Conservation (phyloP, 2,888 invertebrate genomes). For the Andrena minutula region DNA sequence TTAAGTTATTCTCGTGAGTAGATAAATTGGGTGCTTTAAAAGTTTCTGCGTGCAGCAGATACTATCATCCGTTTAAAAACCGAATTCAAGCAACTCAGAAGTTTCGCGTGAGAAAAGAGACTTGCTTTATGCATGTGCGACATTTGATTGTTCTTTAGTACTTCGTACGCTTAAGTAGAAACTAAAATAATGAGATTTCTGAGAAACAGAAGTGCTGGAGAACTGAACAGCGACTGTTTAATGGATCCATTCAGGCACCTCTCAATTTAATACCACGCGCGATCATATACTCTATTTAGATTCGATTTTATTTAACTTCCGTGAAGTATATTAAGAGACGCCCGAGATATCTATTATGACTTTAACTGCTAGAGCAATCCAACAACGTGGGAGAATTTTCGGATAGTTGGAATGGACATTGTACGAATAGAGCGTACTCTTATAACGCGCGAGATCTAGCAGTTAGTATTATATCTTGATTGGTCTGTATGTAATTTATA, state of each 20-base stretch:
- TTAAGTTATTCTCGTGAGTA: conserved; percentile 37
- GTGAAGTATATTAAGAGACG: conserved; percentile 27
- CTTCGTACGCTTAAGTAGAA: not conserved
- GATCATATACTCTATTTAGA: conserved; percentile 31
- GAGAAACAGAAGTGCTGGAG: too few relatives aligned
- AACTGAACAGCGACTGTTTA: not conserved
- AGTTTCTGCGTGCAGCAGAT: conserved; percentile 24
- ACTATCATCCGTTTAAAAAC: conserved; percentile 29
- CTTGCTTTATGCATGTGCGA: not conserved
- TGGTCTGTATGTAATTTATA: conserved; percentile 49
- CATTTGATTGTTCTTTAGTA: conserved; percentile 18
- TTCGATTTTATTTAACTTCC: conserved; percentile 22
- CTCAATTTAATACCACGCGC: conserved; percentile 35
- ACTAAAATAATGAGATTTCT: not conserved
- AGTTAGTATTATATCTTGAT: conserved; percentile 48
- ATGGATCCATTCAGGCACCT: conserved; percentile 19
- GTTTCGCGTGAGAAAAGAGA: not conserved
- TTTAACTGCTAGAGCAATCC: conserved; percentile 36
- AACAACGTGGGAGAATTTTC: conserved; percentile 8
- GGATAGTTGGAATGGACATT: conserved; percentile 28
- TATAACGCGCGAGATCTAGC: conserved; percentile 32
- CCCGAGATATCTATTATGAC: conserved; percentile 11
- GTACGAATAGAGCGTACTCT: conserved; percentile 1
- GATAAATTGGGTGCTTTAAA: conserved; percentile 45
- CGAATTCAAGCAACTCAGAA: conserved; percentile 6